These are phyloP conservation scores for Ophiothrix spiculata DNA, from an alignment of 35 echinoderm and acorn worm species.

Conservation along the genomic window DNA sequence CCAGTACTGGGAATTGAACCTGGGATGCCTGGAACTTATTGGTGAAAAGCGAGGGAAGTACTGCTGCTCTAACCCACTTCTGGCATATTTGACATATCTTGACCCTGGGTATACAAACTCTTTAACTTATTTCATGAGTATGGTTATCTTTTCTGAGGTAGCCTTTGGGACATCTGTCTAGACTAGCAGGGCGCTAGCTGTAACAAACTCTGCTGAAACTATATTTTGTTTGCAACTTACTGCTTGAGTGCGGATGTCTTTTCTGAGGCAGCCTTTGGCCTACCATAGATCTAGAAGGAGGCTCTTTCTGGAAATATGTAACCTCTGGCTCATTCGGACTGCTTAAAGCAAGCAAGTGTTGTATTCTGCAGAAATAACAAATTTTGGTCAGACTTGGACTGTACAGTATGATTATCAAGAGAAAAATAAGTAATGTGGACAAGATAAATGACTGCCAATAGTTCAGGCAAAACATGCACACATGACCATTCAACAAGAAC, in stretches of 20 bases:
- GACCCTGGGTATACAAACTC: too few species aligned
- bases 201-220: too few species aligned
- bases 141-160: too few species aligned
- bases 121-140: too few species aligned
- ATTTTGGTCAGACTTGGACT: neutral
- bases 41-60: too few species aligned
- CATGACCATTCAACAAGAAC: neutral
- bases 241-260: constrained; percentile 72
- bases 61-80: too few species aligned
- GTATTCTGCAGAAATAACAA: constrained; percentile 48
- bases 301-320: constrained; percentile 97
- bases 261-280: constrained; percentile 64
- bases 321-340: constrained; percentile 68
- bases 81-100: too few species aligned
- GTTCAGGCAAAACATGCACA: neutral
- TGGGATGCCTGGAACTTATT: too few species aligned
- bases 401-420: neutral
- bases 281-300: constrained; percentile 72
- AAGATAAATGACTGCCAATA: neutral
- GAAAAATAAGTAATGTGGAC: neutral
- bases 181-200: too few species aligned
- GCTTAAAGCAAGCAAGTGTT: constrained; percentile 77
- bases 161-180: too few species aligned
- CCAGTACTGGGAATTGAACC: too few species aligned
- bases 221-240: too few species aligned